Percentiles rank a stretch among this genome's conserved stretches.
Evolutionary conservation across 2,113 vertebrate species (phyloP).

Genomic region (Myrmecophaga tridactyla): DNA sequence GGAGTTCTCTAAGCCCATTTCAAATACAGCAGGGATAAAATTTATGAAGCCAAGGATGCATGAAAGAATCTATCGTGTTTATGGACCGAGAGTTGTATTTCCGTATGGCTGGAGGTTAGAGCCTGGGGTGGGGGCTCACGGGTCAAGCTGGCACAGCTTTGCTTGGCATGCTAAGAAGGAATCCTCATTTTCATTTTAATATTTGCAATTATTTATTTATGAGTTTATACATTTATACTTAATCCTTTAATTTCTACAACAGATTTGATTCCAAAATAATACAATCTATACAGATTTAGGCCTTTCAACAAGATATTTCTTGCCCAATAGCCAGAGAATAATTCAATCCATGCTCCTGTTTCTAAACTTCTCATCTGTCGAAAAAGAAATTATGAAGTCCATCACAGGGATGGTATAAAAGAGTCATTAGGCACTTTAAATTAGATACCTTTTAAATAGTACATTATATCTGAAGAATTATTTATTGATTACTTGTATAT

Average conservation of each 20-base stretch:
- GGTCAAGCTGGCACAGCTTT: not conserved
- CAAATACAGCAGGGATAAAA: not conserved
- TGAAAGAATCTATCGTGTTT: not conserved
- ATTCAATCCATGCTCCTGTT: not conserved
- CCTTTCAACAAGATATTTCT: constrained; percentile 16
- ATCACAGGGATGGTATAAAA: not conserved
- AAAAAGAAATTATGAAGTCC: not conserved
- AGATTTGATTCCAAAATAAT: not conserved
- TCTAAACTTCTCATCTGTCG: not conserved
- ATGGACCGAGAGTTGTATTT: not conserved
- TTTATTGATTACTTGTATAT: not conserved
- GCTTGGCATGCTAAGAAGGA: not conserved
- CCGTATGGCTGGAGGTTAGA: not conserved
- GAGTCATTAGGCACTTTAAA: not conserved
- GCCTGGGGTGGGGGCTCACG: not conserved
- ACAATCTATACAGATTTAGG: not conserved
- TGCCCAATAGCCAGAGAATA: not conserved
- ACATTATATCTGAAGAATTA: not conserved
- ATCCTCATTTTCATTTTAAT: not conserved
- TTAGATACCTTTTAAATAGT: not conserved
- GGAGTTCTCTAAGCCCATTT: not conserved
- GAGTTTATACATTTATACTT: constrained; percentile 34
- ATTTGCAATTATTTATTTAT: constrained; percentile 3
- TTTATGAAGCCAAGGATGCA: not conserved
- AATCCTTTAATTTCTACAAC: not conserved